These are phyloP conservation scores for Thalpophila matura DNA, from an alignment of 2,888 invertebrate species.

Conservation along the genomic window DNA sequence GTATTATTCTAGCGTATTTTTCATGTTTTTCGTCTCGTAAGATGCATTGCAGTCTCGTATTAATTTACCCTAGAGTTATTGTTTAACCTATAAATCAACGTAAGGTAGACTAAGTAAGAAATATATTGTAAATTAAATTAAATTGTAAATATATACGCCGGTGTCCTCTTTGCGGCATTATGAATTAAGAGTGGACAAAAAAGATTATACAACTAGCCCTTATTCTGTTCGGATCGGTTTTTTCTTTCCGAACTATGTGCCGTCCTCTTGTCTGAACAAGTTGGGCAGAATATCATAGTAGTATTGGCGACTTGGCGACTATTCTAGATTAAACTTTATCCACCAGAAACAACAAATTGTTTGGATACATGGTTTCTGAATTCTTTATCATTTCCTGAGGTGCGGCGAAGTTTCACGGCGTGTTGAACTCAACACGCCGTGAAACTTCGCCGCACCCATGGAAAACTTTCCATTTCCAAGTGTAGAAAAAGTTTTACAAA, in stretches of 20 bases:
- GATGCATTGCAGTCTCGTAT: not conserved
- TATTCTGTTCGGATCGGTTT: too few species aligned
- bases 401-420: conserved; percentile 15
- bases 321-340: conserved; percentile 11
- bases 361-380: conserved; percentile 27
- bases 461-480: conserved; percentile 23
- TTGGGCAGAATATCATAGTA: not conserved
- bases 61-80: not conserved
- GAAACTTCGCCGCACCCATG: conserved; percentile 19
- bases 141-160: too few species aligned
- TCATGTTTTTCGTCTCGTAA: not conserved
- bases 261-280: not conserved
- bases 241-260: not conserved
- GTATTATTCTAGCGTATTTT: conserved; percentile 9
- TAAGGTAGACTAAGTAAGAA: too few species aligned
- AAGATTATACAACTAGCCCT: too few species aligned
- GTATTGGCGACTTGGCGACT: not conserved
- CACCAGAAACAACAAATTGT: conserved; percentile 27
- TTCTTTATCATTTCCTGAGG: conserved; percentile 39
- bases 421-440: conserved; percentile 1
- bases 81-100: not conserved
- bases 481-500: conserved; percentile 39
- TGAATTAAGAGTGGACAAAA: too few species aligned
- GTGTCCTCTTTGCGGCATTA: too few species aligned
- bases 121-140: too few species aligned